A percentile compares a stretch with the other conserved stretches of the same genome.
Conservation (phyloP, 2,113 vertebrate genomes). For the human region GRCh38 chr12:119011001-119011500, state of each 20-base stretch:
- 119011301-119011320: background rate
- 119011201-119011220: too few species aligned
- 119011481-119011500: background rate
- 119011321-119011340: background rate
- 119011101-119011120: background rate
- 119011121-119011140: background rate
- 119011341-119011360: background rate
- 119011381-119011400: background rate
- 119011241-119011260: background rate
- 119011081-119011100: background rate
- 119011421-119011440: background rate
- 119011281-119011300: background rate
- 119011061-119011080: background rate
- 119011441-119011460: background rate
- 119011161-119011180: background rate
- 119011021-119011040: background rate
- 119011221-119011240: background rate
- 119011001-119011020: background rate
- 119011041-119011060: background rate
- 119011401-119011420: background rate
- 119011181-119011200: background rate
- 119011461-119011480: background rate
- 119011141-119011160: background rate
- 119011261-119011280: background rate
- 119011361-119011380: background rate